Percentiles rank a stretch among this genome's conserved stretches.
phyloP scores from a whole-genome alignment of 2,888 invertebrate species.

The Pimpla rufipes region DNA sequence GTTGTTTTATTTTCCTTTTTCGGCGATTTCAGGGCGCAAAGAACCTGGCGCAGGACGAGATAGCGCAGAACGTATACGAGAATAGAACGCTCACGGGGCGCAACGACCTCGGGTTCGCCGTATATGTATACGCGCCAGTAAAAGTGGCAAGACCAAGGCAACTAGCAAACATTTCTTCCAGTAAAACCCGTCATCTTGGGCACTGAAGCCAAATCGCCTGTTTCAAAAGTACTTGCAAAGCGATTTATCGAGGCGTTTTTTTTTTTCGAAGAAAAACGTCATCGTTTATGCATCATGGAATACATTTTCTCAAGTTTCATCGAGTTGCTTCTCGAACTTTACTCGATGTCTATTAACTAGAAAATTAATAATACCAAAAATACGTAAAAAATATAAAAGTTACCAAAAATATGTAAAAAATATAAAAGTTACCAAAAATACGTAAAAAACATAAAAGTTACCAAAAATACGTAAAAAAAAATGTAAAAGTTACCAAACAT shows the following conservation, averaged over 20 bases:
- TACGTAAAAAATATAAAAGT: too few species aligned
- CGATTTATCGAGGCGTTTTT: neutral
- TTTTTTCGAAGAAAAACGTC: neutral
- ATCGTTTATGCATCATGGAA: slow-evolving; percentile 31
- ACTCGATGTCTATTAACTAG: too few species aligned
- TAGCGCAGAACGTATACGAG: slow-evolving; percentile 68
- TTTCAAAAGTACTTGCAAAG: neutral
- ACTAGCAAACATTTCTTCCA: slow-evolving; percentile 42
- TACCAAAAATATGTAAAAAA: too few species aligned
- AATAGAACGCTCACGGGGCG: slow-evolving; percentile 68
- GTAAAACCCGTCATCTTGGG: slow-evolving; percentile 10
- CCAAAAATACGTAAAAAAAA: too few species aligned
- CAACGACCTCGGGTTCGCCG: slow-evolving; percentile 68
- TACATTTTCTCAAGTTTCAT: too few species aligned
- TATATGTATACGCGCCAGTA: slow-evolving; percentile 24
- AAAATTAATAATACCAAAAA: too few species aligned
- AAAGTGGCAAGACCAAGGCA: slow-evolving; percentile 12
- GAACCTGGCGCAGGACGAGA: slow-evolving; percentile 61
- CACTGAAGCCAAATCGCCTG: slow-evolving; percentile 3
- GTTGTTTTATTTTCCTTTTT: slow-evolving; percentile 5
- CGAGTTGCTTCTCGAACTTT: too few species aligned
- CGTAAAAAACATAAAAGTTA: slow-evolving; percentile 57
- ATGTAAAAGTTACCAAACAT: too few species aligned
- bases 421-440: slow-evolving; percentile 7
- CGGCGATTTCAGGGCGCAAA: slow-evolving; percentile 42